phyloP scores from a whole-genome alignment of 2,888 invertebrate species.

The Lamproptera curius region DNA sequence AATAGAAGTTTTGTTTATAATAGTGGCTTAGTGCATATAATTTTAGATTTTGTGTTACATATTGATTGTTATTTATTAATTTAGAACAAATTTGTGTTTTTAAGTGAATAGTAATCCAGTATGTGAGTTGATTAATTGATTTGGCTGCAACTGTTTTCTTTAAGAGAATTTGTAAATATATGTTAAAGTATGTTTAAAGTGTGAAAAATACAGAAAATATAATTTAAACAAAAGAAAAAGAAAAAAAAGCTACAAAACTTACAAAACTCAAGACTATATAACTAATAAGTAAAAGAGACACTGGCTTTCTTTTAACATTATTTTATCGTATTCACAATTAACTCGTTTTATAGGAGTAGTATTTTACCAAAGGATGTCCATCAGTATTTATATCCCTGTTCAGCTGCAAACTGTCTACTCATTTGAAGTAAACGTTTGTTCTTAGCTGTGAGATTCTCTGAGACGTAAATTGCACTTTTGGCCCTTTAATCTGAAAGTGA shows the following conservation, averaged over 20 bases:
- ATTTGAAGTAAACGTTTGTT: not conserved
- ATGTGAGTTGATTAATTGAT: no score
- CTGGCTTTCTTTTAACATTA: not conserved
- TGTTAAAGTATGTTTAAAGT: no score
- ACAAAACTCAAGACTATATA: not conserved
- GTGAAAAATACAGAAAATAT: not conserved
- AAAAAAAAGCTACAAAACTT: not conserved
- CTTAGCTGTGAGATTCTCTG: slow-evolving; percentile 2
- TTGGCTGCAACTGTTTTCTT: no score
- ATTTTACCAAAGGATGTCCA: slow-evolving; percentile 2
- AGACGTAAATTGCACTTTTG: not conserved
- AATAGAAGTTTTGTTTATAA: no score
- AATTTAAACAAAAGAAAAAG: not conserved
- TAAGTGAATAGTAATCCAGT: no score
- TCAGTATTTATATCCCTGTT: not conserved
- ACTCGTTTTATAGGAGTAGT: not conserved
- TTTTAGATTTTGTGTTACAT: no score
- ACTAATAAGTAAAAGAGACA: not conserved
- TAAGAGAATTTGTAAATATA: no score
- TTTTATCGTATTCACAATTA: not conserved
- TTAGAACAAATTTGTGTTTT: no score
- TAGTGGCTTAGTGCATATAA: no score
- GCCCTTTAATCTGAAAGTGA: not conserved
- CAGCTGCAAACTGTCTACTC: not conserved
- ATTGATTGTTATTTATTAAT: no score